Evolutionary conservation across 1,140 invertebrate species (phyloP), one percentile per base, ranked within the genome.

Genomic region (Sminthurides bifidus): DNA sequence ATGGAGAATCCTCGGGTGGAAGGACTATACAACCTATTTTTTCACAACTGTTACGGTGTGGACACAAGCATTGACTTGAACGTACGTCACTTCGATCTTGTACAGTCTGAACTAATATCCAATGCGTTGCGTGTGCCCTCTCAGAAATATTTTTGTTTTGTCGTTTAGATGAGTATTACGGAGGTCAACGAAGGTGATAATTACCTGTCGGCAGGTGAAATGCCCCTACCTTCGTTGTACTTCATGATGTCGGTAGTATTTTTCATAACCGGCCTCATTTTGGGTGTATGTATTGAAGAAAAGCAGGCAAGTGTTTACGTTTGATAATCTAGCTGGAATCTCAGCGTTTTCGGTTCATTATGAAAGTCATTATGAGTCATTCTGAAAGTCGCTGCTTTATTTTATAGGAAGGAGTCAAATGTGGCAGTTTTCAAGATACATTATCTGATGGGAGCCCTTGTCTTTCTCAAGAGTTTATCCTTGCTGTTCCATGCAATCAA

Each of bases 401-500:
- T 38, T 48, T 52, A 17, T 27, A 63, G 59, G n/a, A 26, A 41
- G 23, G 63, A 64, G 41, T 58, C 55, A 37, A 57, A 53, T 33
- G 56, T 66, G 29, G 71, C 73, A 58, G 90, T 96, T 0, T 97
- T 89, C 71, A 90, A 94, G 72, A 93, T 98, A 57, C 95, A 98
- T 69, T 93, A 94, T 56, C 75, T 98, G 40, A 98, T 98, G 95
- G 85, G 90, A 38, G 81, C 88, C 4, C 74, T 98, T 44, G 87
- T 98, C 1, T 92, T 86, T 66, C 71, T 97, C 6, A 98, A 97
- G 70, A 85, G 91, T 0, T 68, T 96, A 10, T 93, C 92, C 0
- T 71, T 97, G 37, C 77, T 95, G 31, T 96, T 97, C 69, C 94
- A 98, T 71, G 90, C 88, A 50, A 86, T 98, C 21, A 97, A 98